Evolutionary conservation across 2,797 vertebrate species (phyloP).

Genomic region (Peromyscus aztecus): DNA sequence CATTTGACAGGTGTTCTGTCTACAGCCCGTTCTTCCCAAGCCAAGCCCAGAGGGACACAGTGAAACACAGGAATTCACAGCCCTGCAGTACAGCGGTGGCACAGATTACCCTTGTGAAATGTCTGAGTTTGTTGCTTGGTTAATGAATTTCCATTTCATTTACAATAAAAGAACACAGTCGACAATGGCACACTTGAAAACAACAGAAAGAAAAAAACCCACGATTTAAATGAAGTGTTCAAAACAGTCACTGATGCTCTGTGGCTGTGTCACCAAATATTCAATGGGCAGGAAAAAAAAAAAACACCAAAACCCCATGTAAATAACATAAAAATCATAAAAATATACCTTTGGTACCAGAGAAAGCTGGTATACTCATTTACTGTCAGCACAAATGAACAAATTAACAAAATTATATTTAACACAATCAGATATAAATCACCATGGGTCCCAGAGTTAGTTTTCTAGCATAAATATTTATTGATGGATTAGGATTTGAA

Average conservation of each 20-base stretch:
- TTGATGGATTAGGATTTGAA: neutral
- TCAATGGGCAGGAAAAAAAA: slow-evolving; percentile 10
- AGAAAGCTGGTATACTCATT: neutral
- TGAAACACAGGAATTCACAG: neutral
- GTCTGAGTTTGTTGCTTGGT: neutral
- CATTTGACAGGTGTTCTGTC: neutral
- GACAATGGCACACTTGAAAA: slow-evolving; percentile 47
- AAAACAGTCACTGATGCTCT: neutral
- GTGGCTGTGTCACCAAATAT: neutral
- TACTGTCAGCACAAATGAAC: neutral
- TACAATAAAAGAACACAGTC: neutral
- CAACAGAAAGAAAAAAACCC: neutral
- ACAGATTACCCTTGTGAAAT: neutral
- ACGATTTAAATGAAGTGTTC: slow-evolving; percentile 5
- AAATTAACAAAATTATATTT: neutral
- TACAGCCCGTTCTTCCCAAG: neutral
- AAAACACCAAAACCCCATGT: neutral
- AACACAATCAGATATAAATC: slow-evolving; percentile 22
- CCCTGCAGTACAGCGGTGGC: neutral
- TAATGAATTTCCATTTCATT: slow-evolving; percentile 60
- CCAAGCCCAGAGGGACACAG: neutral
- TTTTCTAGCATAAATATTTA: neutral
- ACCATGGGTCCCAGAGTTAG: neutral
- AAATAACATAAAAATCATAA: slow-evolving; percentile 17
- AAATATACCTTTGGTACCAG: slow-evolving; percentile 6